Conservation (phyloP, 2,888 invertebrate species). For the Sericinus montela region DNA sequence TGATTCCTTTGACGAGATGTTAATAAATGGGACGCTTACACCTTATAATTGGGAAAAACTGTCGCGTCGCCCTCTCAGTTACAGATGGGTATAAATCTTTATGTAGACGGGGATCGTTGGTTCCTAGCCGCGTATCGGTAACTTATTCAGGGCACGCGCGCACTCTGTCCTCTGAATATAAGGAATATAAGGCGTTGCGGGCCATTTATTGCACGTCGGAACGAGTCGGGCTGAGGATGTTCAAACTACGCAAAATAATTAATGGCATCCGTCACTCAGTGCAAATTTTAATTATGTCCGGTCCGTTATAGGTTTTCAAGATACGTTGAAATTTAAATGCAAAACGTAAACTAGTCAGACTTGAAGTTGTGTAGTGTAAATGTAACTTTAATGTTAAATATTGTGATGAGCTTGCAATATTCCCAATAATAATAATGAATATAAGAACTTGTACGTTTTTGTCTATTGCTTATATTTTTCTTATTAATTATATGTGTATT, state of each 20-base stretch:
- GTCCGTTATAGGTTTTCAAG: background rate
- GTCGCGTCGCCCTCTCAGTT: constrained; percentile 75
- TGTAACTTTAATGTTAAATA: too few relatives aligned
- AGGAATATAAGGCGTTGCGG: constrained; percentile 62
- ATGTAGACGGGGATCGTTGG: constrained; percentile 65
- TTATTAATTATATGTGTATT: too few relatives aligned
- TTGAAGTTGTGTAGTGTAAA: too few relatives aligned
- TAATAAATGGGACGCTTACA: constrained; percentile 74
- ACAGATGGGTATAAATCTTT: constrained; percentile 78
- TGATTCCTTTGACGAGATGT: constrained; percentile 71
- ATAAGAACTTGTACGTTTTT: too few relatives aligned
- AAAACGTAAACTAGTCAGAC: too few relatives aligned
- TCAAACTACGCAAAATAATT: constrained; percentile 67
- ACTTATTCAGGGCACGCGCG: constrained; percentile 69
- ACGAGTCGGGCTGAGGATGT: constrained; percentile 50
- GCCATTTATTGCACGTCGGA: constrained; percentile 69
- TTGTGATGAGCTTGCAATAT: too few relatives aligned
- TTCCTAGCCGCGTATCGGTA: constrained; percentile 35
- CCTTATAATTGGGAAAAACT: constrained; percentile 76
- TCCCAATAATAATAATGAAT: too few relatives aligned
- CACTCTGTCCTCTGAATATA: constrained; percentile 73
- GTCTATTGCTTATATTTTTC: too few relatives aligned
- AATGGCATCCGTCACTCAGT: constrained; percentile 48
- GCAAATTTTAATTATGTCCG: constrained; percentile 9
- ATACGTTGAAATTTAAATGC: background rate